These are phyloP conservation scores for Panthera tigris DNA, from an alignment of 2,113 vertebrate species.

Conservation along the genomic window DNA sequence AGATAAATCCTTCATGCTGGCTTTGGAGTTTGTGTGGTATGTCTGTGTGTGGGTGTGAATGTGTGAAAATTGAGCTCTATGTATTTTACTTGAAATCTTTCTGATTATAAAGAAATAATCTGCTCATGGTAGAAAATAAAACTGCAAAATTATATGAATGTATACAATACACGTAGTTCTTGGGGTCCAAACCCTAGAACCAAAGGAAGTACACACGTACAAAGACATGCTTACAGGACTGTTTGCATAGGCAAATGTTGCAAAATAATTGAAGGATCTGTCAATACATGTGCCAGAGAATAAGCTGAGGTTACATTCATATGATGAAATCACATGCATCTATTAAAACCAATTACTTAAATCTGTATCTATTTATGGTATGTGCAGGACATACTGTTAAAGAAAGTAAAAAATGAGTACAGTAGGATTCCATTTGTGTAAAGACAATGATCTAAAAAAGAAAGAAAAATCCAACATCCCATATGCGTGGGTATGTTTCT, in stretches of 20 bases:
- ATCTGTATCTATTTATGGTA: not conserved
- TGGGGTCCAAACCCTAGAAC: not conserved
- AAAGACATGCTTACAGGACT: not conserved
- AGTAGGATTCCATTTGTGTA: not conserved
- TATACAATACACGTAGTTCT: not conserved
- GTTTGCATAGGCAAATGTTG: not conserved
- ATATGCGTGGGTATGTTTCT: not conserved
- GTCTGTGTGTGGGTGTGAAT: not conserved
- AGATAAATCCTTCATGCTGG: not conserved
- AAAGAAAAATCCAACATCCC: not conserved
- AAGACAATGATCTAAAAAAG: not conserved
- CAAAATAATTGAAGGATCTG: not conserved
- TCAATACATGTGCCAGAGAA: too few species aligned
- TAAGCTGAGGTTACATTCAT: not conserved
- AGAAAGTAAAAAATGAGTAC: not conserved
- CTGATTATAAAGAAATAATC: not conserved
- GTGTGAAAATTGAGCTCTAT: not conserved
- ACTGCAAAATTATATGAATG: not conserved
- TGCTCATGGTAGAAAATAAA: not conserved
- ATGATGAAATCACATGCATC: not conserved
- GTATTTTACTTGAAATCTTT: not conserved
- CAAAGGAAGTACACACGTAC: not conserved
- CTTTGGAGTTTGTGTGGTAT: not conserved
- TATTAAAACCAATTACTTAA: not conserved
- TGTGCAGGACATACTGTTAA: not conserved